These are phyloP conservation scores for Kobus ellipsiprymnus DNA, from an alignment of 2,113 vertebrate species.

Conservation along the genomic window DNA sequence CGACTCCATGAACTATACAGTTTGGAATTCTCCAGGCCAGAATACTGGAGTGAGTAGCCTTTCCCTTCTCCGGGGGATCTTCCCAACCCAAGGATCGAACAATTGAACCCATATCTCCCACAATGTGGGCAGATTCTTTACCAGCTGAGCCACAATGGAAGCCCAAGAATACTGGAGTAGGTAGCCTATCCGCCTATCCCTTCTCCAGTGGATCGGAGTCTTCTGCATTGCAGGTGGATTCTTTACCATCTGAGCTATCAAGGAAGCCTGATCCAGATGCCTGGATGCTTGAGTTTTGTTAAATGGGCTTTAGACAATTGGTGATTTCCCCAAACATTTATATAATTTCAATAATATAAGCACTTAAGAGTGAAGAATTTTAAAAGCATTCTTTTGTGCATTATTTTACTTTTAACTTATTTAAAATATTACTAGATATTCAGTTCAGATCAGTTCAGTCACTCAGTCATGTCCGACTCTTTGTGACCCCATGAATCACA, in stretches of 20 bases:
- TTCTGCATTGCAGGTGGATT: background rate
- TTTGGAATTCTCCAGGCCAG: background rate
- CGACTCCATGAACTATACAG: background rate
- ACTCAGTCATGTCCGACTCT: accelerated
- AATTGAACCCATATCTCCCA: background rate
- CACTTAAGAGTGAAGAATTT: background rate
- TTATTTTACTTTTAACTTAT: background rate
- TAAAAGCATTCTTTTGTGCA: background rate
- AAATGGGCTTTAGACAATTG: background rate
- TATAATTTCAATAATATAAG: background rate
- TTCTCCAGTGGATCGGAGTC: accelerated
- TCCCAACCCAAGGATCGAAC: background rate
- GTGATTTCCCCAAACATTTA: background rate
- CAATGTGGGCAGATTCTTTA: background rate
- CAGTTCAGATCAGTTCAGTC: background rate
- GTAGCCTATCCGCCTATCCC: background rate
- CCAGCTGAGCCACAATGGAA: background rate
- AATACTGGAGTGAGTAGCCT: background rate
- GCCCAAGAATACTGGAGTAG: background rate
- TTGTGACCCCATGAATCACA: background rate
- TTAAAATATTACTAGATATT: background rate
- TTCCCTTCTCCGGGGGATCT: background rate
- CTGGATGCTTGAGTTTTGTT: background rate
- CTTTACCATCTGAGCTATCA: background rate
- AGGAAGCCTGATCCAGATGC: background rate